phyloP scores from a whole-genome alignment of 2,888 invertebrate species.

The Parnassius orleans region DNA sequence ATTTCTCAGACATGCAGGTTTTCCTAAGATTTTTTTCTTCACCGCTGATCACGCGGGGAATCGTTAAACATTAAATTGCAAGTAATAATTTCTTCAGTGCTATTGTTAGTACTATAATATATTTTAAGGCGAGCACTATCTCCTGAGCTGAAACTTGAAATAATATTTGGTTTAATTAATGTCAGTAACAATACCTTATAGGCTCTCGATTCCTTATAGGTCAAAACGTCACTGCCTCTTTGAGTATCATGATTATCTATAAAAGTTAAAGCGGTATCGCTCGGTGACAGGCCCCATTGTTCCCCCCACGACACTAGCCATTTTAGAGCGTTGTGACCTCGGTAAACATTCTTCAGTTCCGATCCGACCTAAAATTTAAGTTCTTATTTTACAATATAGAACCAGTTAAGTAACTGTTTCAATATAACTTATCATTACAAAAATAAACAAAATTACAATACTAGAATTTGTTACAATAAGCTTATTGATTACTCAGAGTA shows the following conservation, averaged over 20 bases:
- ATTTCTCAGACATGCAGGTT: too few relatives aligned
- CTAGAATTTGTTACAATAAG: too few relatives aligned
- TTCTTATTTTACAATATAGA: background rate
- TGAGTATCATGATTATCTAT: constrained; percentile 96
- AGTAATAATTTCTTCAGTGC: too few relatives aligned
- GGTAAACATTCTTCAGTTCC: constrained; percentile 80
- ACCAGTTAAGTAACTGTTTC: background rate
- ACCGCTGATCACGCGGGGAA: too few relatives aligned
- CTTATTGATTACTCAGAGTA: too few relatives aligned
- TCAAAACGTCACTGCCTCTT: constrained; percentile 84
- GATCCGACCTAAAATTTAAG: constrained; percentile 56
- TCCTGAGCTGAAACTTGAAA: too few relatives aligned
- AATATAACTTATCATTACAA: too few relatives aligned
- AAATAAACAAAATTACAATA: too few relatives aligned
- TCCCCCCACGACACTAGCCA: constrained; percentile 67
- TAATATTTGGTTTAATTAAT: background rate
- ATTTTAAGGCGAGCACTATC: too few relatives aligned
- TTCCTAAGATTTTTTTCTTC: too few relatives aligned
- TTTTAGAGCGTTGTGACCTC: constrained; percentile 79
- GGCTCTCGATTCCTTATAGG: constrained; percentile 83
- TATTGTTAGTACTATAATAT: too few relatives aligned
- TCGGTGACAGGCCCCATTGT: constrained; percentile 74
- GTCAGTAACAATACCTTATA: constrained; percentile 80
- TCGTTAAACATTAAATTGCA: too few relatives aligned
- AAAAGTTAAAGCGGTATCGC: constrained; percentile 85